Conservation (phyloP, 64 coral and sea anemone species). For the Acropora yongei region DNA sequence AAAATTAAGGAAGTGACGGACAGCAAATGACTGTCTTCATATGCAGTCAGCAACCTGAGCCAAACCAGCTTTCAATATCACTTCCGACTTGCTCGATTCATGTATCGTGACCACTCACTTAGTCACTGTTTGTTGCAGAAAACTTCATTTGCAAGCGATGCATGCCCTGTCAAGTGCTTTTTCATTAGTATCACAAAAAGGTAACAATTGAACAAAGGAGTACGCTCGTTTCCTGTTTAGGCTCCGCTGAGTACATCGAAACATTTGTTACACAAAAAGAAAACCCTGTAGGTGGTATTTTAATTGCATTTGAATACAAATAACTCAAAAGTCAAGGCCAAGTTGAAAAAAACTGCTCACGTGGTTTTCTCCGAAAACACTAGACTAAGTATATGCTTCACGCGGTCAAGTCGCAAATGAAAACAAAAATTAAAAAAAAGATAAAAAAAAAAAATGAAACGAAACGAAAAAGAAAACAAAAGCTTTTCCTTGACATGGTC, state of each 20-base stretch:
- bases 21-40: neutral
- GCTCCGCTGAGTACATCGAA: neutral
- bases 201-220: constrained; percentile 14
- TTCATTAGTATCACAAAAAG: neutral
- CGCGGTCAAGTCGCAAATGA: neutral
- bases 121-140: constrained; percentile 4
- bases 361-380: neutral
- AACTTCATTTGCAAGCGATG: no score
- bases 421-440: no score
- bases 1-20: no score
- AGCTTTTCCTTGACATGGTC: no score
- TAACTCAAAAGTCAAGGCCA: constrained; percentile 21
- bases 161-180: neutral
- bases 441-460: no score
- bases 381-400: no score
- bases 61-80: no score
- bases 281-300: constrained; percentile 2
- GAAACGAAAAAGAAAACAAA: no score
- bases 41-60: neutral
- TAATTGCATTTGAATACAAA: constrained; percentile 32
- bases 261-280: neutral
- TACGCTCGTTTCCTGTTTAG: constrained; percentile 45
- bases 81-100: neutral
- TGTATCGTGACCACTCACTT: neutral
- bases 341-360: neutral